Percentiles rank a stretch among this genome's conserved stretches.
These are phyloP conservation scores for Glomeris marginata DNA, from an alignment of 2,888 invertebrate genomes.

Conservation along the genomic window DNA sequence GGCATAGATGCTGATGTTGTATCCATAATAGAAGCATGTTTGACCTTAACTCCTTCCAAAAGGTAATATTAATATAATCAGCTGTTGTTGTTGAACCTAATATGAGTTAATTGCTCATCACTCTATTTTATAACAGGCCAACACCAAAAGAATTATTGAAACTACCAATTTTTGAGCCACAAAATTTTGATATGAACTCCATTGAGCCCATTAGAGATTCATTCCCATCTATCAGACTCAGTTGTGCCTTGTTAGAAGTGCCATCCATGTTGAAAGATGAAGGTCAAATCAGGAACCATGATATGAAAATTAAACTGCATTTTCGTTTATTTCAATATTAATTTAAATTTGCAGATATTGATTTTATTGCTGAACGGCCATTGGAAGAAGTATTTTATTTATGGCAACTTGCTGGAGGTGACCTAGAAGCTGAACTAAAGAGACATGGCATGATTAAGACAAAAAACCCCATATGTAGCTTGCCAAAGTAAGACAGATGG, in stretches of 20 bases:
- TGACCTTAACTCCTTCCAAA: constrained; percentile 48
- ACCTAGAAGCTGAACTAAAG: constrained; percentile 75
- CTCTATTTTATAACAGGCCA: not conserved
- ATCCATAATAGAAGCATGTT: constrained; percentile 51
- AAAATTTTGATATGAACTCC: constrained; percentile 1
- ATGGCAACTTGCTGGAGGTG: constrained; percentile 93
- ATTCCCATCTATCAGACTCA: constrained; percentile 6
- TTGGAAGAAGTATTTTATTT: constrained; percentile 78
- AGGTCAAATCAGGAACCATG: too few relatives aligned
- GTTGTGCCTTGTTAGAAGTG: constrained; percentile 2
- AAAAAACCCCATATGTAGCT: constrained; percentile 41
- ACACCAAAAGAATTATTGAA: constrained; percentile 4
- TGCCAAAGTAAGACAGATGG: constrained; percentile 32
- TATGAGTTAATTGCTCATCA: too few relatives aligned
- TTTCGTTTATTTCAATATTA: not conserved
- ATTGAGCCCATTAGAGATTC: not conserved
- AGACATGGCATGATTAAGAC: constrained; percentile 80
- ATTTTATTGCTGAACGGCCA: constrained; percentile 34
- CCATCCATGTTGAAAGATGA: not conserved
- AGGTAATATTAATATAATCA: constrained; percentile 3
- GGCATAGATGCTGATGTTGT: constrained; percentile 44
- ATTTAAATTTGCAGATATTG: constrained; percentile 17
- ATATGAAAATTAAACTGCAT: not conserved
- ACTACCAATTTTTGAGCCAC: constrained; percentile 1
- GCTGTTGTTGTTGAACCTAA: too few relatives aligned